Evolutionary conservation across 2,797 vertebrate species (phyloP).

Genomic region (Garrulus glandarius): DNA sequence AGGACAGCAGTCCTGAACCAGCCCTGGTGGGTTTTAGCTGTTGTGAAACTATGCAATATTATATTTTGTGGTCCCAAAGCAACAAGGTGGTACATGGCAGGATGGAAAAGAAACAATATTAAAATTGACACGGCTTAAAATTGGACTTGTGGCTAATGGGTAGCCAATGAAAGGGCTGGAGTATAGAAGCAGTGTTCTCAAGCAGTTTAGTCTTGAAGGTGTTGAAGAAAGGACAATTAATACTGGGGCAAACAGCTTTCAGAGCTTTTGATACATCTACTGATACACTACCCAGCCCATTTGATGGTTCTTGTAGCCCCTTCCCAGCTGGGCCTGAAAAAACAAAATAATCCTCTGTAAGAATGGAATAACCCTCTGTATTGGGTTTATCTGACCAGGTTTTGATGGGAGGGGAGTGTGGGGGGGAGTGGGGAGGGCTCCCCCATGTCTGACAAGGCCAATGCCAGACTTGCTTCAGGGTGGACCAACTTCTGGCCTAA

Average conservation of each 20-base stretch:
- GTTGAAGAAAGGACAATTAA: neutral
- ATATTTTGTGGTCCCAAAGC: neutral
- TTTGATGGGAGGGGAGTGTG: too few species aligned
- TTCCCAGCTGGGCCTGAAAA: neutral
- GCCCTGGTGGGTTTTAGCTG: neutral
- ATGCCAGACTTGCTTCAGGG: neutral
- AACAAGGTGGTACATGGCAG: neutral
- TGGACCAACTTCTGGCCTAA: neutral
- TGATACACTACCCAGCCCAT: accelerated
- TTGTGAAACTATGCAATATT: neutral
- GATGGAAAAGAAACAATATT: neutral
- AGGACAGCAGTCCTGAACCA: neutral
- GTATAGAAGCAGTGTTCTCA: neutral
- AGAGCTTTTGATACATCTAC: neutral
- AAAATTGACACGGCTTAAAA: neutral
- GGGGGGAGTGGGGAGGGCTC: accelerated
- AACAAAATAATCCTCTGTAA: neutral
- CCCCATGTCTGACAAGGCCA: neutral
- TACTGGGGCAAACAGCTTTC: neutral
- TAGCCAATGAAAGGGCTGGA: neutral
- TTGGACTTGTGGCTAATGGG: neutral
- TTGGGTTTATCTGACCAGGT: neutral
- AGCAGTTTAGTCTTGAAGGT: neutral
- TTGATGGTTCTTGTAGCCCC: neutral
- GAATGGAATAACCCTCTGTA: neutral